Evolutionary conservation across 2,113 vertebrate genomes (phyloP).

Genomic region (Eonycteris spelaea): DNA sequence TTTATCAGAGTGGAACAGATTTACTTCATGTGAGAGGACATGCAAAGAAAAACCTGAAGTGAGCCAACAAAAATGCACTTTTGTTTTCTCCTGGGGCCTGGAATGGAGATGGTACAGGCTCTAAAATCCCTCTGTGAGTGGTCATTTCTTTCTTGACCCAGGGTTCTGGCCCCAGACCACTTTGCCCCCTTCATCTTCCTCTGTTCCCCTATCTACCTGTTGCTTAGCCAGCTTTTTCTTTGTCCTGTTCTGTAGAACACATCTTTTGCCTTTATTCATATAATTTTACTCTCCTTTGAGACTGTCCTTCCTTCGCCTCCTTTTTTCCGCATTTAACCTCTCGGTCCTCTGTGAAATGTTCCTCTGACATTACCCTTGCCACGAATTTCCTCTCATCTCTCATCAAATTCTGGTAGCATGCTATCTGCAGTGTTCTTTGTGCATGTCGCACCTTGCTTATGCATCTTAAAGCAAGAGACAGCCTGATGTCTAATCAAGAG

Average conservation of each 20-base stretch:
- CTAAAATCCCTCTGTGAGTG: neutral
- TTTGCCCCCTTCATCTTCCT: neutral
- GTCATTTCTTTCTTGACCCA: neutral
- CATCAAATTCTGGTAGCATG: neutral
- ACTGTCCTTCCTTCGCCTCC: neutral
- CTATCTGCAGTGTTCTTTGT: neutral
- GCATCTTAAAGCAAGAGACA: constrained; percentile 23
- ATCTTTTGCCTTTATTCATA: neutral
- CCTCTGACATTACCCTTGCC: neutral
- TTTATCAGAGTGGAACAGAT: constrained; percentile 37
- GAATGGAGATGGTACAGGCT: neutral
- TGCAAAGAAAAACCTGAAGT: constrained; percentile 4
- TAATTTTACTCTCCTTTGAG: neutral
- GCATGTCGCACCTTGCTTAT: neutral
- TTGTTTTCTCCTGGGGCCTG: constrained; percentile 13
- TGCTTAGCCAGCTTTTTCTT: neutral
- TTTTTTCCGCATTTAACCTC: constrained; percentile 2
- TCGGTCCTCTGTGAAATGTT: neutral
- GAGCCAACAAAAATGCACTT: neutral
- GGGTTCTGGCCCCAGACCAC: neutral
- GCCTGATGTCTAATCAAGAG: neutral
- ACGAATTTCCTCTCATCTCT: neutral
- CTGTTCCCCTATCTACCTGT: neutral
- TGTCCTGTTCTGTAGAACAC: neutral
- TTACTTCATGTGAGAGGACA: constrained; percentile 38